phyloP scores from a whole-genome alignment of 92 coral and sea anemone genomes.

The Ricordea florida region DNA sequence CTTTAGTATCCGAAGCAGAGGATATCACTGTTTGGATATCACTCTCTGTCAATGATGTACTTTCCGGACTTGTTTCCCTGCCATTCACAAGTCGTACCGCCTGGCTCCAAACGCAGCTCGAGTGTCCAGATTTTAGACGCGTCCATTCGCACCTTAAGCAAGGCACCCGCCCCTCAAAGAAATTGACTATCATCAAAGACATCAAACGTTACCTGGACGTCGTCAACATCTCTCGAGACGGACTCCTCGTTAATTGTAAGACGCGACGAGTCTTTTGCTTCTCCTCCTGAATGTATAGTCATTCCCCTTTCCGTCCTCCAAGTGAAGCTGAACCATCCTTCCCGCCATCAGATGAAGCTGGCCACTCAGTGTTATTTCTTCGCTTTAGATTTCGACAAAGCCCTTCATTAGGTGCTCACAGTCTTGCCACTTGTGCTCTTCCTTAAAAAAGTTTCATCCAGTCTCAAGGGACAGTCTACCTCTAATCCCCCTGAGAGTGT shows the following conservation, averaged over 20 bases:
- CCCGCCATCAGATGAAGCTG: conserved; percentile 45
- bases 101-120: conserved; percentile 53
- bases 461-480: conserved; percentile 8
- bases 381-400: conserved; percentile 52
- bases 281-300: conserved; percentile 23
- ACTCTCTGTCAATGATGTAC: conserved; percentile 42
- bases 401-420: conserved; percentile 11
- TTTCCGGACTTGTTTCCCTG: neutral
- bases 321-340: conserved; percentile 47
- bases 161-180: conserved; percentile 49
- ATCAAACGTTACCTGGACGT: conserved; percentile 35
- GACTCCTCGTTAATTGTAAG: conserved; percentile 49
- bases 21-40: conserved; percentile 46
- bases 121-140: conserved; percentile 35
- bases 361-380: conserved; percentile 22
- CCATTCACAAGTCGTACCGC: conserved; percentile 38
- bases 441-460: conserved; percentile 43
- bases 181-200: conserved; percentile 22
- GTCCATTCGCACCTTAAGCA: conserved; percentile 54
- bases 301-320: conserved; percentile 47
- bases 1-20: conserved; percentile 34
- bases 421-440: conserved; percentile 32
- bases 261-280: conserved; percentile 24
- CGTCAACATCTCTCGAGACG: conserved; percentile 40
- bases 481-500: conserved; percentile 39